Percentiles rank a stretch among this genome's conserved stretches.
Conservation (phyloP, 2,113 vertebrate genomes). For the Amphiprion ocellaris region DNA sequence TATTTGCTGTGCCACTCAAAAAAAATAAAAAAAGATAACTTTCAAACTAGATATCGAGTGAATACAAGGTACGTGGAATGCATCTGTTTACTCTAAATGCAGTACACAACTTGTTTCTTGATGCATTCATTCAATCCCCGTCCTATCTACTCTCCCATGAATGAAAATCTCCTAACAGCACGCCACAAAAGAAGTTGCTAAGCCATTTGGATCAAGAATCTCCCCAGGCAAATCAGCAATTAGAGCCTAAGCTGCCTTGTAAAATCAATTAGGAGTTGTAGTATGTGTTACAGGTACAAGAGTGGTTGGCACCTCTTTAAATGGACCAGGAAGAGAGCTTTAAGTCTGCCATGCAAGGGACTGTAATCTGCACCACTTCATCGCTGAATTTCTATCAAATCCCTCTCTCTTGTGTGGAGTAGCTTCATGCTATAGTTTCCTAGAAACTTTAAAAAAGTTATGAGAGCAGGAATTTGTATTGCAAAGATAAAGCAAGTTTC, state of each 20-base stretch:
- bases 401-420: not conserved
- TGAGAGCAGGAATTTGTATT: not conserved
- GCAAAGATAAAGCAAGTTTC: slow-evolving; percentile 1
- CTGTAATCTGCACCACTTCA: slow-evolving; percentile 43
- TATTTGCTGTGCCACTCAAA: slow-evolving; percentile 14
- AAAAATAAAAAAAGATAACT: slow-evolving; percentile 11
- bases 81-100: slow-evolving; percentile 46
- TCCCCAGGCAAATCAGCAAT: slow-evolving; percentile 78
- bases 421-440: slow-evolving; percentile 2
- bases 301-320: slow-evolving; percentile 55
- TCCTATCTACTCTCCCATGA: slow-evolving; percentile 55
- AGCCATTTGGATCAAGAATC: slow-evolving; percentile 74
- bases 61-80: not conserved
- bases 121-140: slow-evolving; percentile 45
- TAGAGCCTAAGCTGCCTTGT: slow-evolving; percentile 78
- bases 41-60: slow-evolving; percentile 17
- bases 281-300: slow-evolving; percentile 71
- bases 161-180: slow-evolving; percentile 61
- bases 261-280: slow-evolving; percentile 77
- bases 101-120: slow-evolving; percentile 37
- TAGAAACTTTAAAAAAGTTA: slow-evolving; percentile 12
- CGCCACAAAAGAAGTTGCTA: slow-evolving; percentile 64
- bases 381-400: slow-evolving; percentile 32
- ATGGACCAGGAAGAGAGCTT: slow-evolving; percentile 50
- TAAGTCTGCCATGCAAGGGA: slow-evolving; percentile 37